Evolutionary conservation across 1,140 invertebrate genomes (phyloP), one percentile per base, ranked within the genome.

Genomic region (Dryas iulia): DNA sequence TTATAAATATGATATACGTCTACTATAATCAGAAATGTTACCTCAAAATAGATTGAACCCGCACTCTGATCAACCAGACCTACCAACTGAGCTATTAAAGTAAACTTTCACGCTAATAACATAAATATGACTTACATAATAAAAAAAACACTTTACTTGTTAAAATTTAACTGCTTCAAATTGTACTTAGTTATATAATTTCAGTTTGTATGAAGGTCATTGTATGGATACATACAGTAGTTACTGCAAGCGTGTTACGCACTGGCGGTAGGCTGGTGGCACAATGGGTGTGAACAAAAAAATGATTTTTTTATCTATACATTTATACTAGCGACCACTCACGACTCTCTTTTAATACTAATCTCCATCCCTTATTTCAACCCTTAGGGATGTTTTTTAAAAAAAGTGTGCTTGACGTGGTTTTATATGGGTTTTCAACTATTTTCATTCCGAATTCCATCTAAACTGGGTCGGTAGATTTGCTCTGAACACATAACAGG

Each of bases 211-310:
- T 47, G 39, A 47, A 47, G 39, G 39, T 47, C 39, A 21, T 47
- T 47, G 18, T 47, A 47, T 47, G 18, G 33, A 14, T 47, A 47
- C n/a, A n/a, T 47, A 47, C 39, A 47, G 39, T 47, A 47, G 18
- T 47, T 47, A 47, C 39, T 47, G 39, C 39, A 47, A 10, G 14
- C 39, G 39, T 47, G 39, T 47, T 47, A 47, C 39, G 39, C 39
- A 47, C 39, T 47, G 39, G n/a, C 39, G 39, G 39, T 47, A 47
- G 39, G 39, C 39, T 47, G 39, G 39, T 47, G 39, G 14, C 21
- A 21, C 39, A 47, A 10, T 47, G 39, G 21, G n/a, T n/a, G n/a
- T n/a, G 39, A 47, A 18, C 18, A 8, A 47, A 21, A 39, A 14
- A 39, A 39, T n/a, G 5, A n/a, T n/a, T n/a, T n/a, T n/a, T n/a